These are phyloP conservation scores for Fabriciana adippe DNA, from an alignment of 2,888 invertebrate genomes.

Conservation along the genomic window DNA sequence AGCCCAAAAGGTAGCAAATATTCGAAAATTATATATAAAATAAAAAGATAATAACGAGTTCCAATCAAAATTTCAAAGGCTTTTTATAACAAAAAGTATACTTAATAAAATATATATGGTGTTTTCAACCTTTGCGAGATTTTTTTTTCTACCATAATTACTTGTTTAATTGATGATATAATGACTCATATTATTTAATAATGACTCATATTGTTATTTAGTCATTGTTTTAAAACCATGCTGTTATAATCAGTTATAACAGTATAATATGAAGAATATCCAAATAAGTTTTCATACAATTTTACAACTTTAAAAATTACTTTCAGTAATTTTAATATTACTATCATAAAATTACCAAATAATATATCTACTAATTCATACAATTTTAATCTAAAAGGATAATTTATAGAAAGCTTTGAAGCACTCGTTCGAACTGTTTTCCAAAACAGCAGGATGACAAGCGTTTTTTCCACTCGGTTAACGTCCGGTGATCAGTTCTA, in stretches of 20 bases:
- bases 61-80: background rate
- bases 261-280: too few relatives aligned
- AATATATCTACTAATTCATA: background rate
- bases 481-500: slow-evolving; percentile 78
- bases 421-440: slow-evolving; percentile 35
- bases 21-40: slow-evolving; percentile 40
- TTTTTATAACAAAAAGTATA: background rate
- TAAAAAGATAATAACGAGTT: slow-evolving; percentile 27
- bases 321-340: too few relatives aligned
- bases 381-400: slow-evolving; percentile 12
- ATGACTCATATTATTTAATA: too few relatives aligned
- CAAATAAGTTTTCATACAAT: too few relatives aligned
- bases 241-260: too few relatives aligned
- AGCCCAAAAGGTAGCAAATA: slow-evolving; percentile 47
- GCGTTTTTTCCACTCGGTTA: slow-evolving; percentile 82
- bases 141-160: too few relatives aligned
- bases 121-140: too few relatives aligned
- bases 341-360: background rate
- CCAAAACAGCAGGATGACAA: slow-evolving; percentile 72
- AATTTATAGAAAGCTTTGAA: slow-evolving; percentile 21
- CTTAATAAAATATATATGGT: too few relatives aligned
- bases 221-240: too few relatives aligned
- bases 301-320: too few relatives aligned
- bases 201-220: too few relatives aligned
- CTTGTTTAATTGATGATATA: too few relatives aligned